Conservation (phyloP, 2,888 invertebrate species). For the Sesamia inferens region DNA sequence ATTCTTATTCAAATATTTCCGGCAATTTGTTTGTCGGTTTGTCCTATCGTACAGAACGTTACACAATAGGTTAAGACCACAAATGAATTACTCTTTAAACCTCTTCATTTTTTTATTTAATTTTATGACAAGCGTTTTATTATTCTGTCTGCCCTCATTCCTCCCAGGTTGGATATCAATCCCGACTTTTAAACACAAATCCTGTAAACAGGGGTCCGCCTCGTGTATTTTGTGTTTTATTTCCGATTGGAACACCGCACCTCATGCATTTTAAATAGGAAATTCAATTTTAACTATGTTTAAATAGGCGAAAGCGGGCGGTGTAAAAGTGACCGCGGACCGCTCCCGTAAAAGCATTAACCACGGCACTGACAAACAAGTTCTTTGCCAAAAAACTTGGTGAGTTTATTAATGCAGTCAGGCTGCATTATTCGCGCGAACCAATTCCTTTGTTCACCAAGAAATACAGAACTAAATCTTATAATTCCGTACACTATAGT, state of each 20-base stretch:
- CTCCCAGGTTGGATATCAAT: conserved; percentile 29
- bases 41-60: conserved; percentile 82
- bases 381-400: conserved; percentile 84
- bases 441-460: conserved; percentile 77
- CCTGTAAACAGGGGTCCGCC: conserved; percentile 32
- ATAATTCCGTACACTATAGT: conserved; percentile 44
- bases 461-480: conserved; percentile 68
- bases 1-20: conserved; percentile 90
- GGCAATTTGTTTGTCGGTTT: conserved; percentile 88
- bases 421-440: conserved; percentile 78
- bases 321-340: conserved; percentile 60
- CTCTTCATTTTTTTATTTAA: conserved; percentile 12
- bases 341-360: conserved; percentile 66
- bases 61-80: conserved; percentile 76
- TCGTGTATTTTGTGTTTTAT: conserved; percentile 49
- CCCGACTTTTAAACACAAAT: conserved; percentile 42
- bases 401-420: conserved; percentile 83
- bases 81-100: conserved; percentile 67
- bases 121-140: conserved; percentile 3
- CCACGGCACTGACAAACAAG: conserved; percentile 70
- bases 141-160: neutral
- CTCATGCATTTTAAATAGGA: conserved; percentile 54
- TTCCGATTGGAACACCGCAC: conserved; percentile 41
- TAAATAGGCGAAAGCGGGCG: conserved; percentile 54
- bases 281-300: conserved; percentile 61